Base-by-base conservation (phyloP, 2,888 invertebrate species). In the Clivina fossor region DNA sequence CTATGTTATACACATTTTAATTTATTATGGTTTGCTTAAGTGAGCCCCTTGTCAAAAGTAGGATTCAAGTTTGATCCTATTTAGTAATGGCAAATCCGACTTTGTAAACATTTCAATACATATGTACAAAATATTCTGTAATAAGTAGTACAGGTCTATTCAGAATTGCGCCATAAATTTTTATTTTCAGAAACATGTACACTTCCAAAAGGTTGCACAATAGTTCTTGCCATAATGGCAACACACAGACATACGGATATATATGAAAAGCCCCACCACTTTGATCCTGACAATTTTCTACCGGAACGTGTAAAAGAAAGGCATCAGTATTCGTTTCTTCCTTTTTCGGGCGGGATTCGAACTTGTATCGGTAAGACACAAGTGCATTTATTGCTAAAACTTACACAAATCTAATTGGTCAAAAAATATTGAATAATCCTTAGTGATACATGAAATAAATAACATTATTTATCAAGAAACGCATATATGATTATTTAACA, bases 341-440 rank as follows among this genome's bases (percentile, higher is more conserved):
- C 87, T 0, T 87, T 87, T 75, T 85, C 85, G 40, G 86, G 86
- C 26, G 87, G 87, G 4, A 84, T 85, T 0, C 79, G 86, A 60
- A 86, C 85, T 59, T 87, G 86, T 69, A 85, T 86, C 16, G 86
- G 81, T 80, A 63, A 72, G 77, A 18, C 35, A 32, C 32, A 7
- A 32, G 2, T 32, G 9, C 9, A 3, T 11, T 9, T n/a, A n/a
- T n/a, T n/a, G n/a, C n/a, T n/a, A n/a, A n/a, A n/a, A n/a, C 9
- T 33, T 13, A 3, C 9, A 20, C 2, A 20, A 33, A 33, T 19
- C 20, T 11, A 22, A 11, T 33, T 32, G 11, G 15, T 11, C 5
- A 35, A 35, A 35, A 13, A 35, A 35, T 7, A 15, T 35, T 13
- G 8, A 15, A 11, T 8, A 35, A 9, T 3, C 5, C 16, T 2